Conservation (phyloP, 1,140 invertebrate genomes). For the Ylistrum balloti region DNA sequence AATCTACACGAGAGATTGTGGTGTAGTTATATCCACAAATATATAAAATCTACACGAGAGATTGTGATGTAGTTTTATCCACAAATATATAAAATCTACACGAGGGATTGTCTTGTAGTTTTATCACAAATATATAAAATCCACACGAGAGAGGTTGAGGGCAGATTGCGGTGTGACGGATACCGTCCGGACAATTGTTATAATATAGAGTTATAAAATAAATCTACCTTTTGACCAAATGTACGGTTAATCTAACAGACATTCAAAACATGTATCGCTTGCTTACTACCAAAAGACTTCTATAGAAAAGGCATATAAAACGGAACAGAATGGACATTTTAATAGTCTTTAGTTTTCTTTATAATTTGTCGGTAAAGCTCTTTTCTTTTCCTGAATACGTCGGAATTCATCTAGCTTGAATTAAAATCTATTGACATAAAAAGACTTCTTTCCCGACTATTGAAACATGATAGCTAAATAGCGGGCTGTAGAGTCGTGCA, state of each 20-base stretch:
- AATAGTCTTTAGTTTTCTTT: slow-evolving; percentile 47
- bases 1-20: background rate
- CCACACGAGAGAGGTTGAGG: background rate
- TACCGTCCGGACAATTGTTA: background rate
- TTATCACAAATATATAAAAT: background rate
- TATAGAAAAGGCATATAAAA: slow-evolving; percentile 36
- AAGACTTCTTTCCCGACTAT: slow-evolving; percentile 21
- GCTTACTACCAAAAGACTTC: slow-evolving; percentile 37
- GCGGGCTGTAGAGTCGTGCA: slow-evolving; percentile 30
- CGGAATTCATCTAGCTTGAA: slow-evolving; percentile 45
- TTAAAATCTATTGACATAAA: slow-evolving; percentile 54
- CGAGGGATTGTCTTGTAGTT: no score
- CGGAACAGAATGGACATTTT: background rate
- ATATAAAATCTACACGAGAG: no score
- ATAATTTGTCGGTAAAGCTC: slow-evolving; percentile 30
- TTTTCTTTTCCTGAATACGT: slow-evolving; percentile 47
- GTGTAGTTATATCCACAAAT: background rate
- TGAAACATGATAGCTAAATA: slow-evolving; percentile 49
- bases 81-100: background rate
- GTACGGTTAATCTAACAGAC: slow-evolving; percentile 7
- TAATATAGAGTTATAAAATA: background rate
- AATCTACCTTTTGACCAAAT: slow-evolving; percentile 40
- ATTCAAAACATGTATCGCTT: slow-evolving; percentile 40
- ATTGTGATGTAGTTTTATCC: no score
- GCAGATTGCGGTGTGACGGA: background rate